Base-by-base conservation (phyloP, 2,113 vertebrate genomes). In the Trematocara stigmaticum region DNA sequence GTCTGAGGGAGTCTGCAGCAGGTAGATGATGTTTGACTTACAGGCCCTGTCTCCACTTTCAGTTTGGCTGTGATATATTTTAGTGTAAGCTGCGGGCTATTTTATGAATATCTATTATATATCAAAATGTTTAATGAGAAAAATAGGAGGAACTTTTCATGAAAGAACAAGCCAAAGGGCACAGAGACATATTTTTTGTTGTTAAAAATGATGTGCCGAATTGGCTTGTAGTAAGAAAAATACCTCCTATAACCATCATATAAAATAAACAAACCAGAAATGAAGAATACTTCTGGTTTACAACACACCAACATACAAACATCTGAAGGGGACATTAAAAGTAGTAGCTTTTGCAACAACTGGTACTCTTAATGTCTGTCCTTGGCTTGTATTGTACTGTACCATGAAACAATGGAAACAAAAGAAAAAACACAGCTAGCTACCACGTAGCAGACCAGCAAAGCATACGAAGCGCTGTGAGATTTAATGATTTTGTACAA, bases 71-170 rank as follows among this genome's bases (percentile, higher is more conserved):
- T 51, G 47, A 74, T 84, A 23, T 49, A 40, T 87, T 83, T 85
- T 56, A 57, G 3, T 29, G 38, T 8, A 13, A 8, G 76, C 91
- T 38, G 59, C 23, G 1, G 91, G 91, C 61, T 40, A 40, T 71
- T 78, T 15, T 9, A 29, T n/a, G 42, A 85, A 56, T 80, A 42
- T 64, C 71, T 74, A 84, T 31, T 84, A 23, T 74, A 88, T 53
- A 87, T 89, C 78, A 66, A 13, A 81, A 87, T 90, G 84, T 84
- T 89, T 87, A 83, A 91, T 93, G 84, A 31, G 79, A 51, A 87
- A 89, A 59, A n/a, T 6, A 55, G 16, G 16, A 78, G 18, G 18
- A 84, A 80, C 76, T 82, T 82, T 82, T 90, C 85, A 31, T 66
- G 12, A 85, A 86, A 51, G 40, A 83, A 64, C 1, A 2, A 78